Conservation (phyloP, 2,113 vertebrate species). For the Glareola pratincola region DNA sequence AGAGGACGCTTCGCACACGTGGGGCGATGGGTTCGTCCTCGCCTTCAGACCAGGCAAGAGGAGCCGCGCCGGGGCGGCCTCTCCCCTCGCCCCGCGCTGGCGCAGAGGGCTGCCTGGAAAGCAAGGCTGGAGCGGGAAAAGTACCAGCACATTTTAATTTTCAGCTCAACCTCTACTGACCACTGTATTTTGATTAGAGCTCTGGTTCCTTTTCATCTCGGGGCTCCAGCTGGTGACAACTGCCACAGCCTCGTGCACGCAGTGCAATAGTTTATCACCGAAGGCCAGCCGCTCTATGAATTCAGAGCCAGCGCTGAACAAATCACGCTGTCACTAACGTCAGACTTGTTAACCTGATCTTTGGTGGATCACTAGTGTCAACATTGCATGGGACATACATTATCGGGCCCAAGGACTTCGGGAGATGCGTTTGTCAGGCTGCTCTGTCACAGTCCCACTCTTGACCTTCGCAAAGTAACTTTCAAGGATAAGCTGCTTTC, state of each 20-base stretch:
- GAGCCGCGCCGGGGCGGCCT: fast-evolving
- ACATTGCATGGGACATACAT: conserved; percentile 76
- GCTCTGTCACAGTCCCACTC: conserved; percentile 67
- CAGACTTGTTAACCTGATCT: conserved; percentile 72
- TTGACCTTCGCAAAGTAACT: conserved; percentile 68
- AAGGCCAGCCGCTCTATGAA: conserved; percentile 64
- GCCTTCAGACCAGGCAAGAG: background rate
- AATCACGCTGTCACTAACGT: conserved; percentile 74
- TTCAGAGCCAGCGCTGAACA: conserved; percentile 58
- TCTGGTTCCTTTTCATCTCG: conserved; percentile 50
- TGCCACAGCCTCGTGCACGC: background rate
- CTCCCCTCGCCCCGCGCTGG: fast-evolving
- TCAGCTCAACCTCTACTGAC: conserved; percentile 31
- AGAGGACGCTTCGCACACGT: fast-evolving
- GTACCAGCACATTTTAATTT: conserved; percentile 40
- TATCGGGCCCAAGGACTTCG: conserved; percentile 81
- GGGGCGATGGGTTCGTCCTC: background rate
- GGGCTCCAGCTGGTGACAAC: conserved; percentile 23
- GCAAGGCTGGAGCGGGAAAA: background rate
- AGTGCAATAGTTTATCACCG: conserved; percentile 62
- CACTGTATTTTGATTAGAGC: conserved; percentile 64
- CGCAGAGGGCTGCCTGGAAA: background rate
- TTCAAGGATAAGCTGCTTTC: conserved; percentile 74
- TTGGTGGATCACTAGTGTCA: conserved; percentile 73
- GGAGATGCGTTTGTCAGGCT: conserved; percentile 75